Percentiles rank a stretch among this genome's conserved stretches.
These are phyloP conservation scores for Euclidia mi DNA, from an alignment of 2,888 invertebrate genomes.

Conservation along the genomic window DNA sequence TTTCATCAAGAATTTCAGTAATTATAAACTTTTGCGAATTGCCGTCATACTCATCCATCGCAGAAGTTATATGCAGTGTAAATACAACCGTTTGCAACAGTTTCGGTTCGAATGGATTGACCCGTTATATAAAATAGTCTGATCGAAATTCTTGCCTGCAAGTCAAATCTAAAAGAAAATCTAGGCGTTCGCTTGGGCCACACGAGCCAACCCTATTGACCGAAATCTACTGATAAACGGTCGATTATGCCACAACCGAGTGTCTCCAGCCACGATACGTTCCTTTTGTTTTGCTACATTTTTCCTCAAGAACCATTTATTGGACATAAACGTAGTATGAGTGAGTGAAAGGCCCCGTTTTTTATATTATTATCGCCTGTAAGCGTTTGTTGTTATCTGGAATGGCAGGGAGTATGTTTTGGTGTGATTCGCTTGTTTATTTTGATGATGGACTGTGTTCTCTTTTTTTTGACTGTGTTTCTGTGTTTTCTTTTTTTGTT, in stretches of 20 bases:
- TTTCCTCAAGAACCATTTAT: slow-evolving; percentile 40
- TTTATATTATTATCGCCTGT: slow-evolving; percentile 39
- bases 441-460: background rate
- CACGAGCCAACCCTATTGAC: slow-evolving; percentile 25
- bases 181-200: background rate
- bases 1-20: too few species aligned
- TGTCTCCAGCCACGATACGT: slow-evolving; percentile 34
- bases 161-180: too few species aligned
- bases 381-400: slow-evolving; percentile 39
- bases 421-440: slow-evolving; percentile 8
- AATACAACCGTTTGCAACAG: too few species aligned
- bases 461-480: too few species aligned
- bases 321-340: slow-evolving; percentile 31
- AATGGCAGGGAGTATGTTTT: slow-evolving; percentile 10
- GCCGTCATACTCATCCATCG: too few species aligned
- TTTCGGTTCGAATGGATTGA: too few species aligned
- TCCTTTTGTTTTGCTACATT: slow-evolving; percentile 41
- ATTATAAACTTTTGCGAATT: too few species aligned
- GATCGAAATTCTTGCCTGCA: too few species aligned
- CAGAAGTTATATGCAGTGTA: too few species aligned
- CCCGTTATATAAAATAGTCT: too few species aligned
- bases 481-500: too few species aligned
- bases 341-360: slow-evolving; percentile 29
- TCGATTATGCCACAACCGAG: slow-evolving; percentile 39
- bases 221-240: slow-evolving; percentile 44